Evolutionary conservation across 2,888 invertebrate species (phyloP), one percentile per base, ranked within the genome.

Genomic region (Melikaiella ostensackeni): DNA sequence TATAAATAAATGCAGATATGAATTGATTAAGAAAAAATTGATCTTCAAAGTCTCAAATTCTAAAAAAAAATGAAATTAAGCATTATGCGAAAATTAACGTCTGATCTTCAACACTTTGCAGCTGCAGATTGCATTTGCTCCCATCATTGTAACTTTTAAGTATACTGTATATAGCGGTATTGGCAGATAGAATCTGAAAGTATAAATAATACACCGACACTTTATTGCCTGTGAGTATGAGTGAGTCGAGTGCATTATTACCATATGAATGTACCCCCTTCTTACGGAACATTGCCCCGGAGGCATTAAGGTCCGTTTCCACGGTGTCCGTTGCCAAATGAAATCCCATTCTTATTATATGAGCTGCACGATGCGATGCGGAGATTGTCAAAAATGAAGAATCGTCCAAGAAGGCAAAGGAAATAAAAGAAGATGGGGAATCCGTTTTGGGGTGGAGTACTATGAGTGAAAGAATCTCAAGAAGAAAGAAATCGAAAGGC

Each of bases 341-440:
- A 55, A 55, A 55, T 21, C 55, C 38, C 35, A 64, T 38, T 66
- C 30, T 30, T 46, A 33, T 50, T 70, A 19, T 50, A 64, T 30
- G 50, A 33, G 33, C 63, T 27, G n/a, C 11, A 19, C 27, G 66
- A 27, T 46, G 46, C 24, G 30, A n/a, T 42, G 16, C 42, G 11
- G 42, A 46, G 70, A 50, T 50, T 70, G 50, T 70, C 70, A 70
- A 55, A 70, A 70, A 70, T 70, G 50, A 70, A 70, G 33, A 50
- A 70, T 70, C 30, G 50, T 50, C 7, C 30, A 30, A 27, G 50
- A 33, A 64, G 64, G 38, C 38, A 64, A 70, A n/a, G 7, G 19
- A 24, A 66, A 64, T 16, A 42, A 27, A 42, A 35, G 21, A 70
- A 70, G 70, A 50, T 50, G 33, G 46, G 50, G 50, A 46, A 46